These are phyloP conservation scores for Syngnathus scovelli DNA, from an alignment of 2,113 vertebrate genomes.

Conservation along the genomic window DNA sequence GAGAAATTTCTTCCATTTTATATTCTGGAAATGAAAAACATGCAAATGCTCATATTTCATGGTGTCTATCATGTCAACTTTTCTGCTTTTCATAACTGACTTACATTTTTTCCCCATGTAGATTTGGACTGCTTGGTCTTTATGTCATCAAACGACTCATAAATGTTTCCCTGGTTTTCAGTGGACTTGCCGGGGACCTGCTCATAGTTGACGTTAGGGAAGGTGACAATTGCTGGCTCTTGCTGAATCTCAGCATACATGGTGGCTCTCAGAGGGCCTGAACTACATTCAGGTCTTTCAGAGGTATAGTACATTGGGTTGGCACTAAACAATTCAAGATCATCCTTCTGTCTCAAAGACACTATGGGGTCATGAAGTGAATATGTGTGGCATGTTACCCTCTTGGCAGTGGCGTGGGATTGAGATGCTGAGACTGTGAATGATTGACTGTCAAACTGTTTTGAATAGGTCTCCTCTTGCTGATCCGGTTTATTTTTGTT, in stretches of 20 bases:
- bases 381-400: conserved; percentile 37
- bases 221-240: neutral
- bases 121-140: conserved; percentile 50
- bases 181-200: conserved; percentile 34
- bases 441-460: conserved; percentile 11
- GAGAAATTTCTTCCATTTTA: conserved; percentile 49
- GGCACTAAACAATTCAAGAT: conserved; percentile 10
- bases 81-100: neutral
- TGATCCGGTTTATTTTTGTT: conserved; percentile 11
- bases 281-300: neutral
- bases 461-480: conserved; percentile 16
- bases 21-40: conserved; percentile 43
- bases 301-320: conserved; percentile 44
- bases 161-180: conserved; percentile 38
- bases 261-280: neutral
- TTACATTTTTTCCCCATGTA: conserved; percentile 54
- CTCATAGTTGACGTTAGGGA: conserved; percentile 56
- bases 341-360: neutral
- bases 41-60: neutral
- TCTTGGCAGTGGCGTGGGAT: conserved; percentile 30
- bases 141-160: conserved; percentile 57
- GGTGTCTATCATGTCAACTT: neutral
- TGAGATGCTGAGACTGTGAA: neutral
- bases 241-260: conserved; percentile 58
- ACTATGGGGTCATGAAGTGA: conserved; percentile 35